These are phyloP conservation scores for Leptonema lineaticorne DNA, from an alignment of 1,140 invertebrate genomes.

Conservation along the genomic window DNA sequence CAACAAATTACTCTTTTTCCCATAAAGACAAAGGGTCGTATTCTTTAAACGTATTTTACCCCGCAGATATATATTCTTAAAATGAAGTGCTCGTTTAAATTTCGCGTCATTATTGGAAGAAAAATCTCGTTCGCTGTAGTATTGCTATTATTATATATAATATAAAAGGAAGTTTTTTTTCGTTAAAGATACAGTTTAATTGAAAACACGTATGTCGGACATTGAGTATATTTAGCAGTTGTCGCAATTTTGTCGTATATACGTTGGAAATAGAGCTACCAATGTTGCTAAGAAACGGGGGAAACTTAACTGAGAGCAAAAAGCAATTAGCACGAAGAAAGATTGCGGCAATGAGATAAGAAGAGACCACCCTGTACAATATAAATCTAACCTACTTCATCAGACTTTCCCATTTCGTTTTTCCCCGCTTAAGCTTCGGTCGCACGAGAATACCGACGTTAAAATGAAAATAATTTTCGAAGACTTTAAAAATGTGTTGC, in stretches of 20 bases:
- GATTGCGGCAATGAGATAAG: constrained; percentile 41
- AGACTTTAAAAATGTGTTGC: neutral
- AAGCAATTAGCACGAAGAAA: constrained; percentile 41
- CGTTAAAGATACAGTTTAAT: neutral
- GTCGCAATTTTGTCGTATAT: neutral
- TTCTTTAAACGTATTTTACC: no score
- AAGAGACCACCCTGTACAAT: constrained; percentile 28
- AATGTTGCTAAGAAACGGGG: neutral
- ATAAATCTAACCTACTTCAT: constrained; percentile 27
- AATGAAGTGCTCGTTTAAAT: no score
- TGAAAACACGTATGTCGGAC: neutral
- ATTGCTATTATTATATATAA: no score
- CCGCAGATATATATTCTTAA: no score
- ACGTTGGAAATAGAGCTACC: neutral
- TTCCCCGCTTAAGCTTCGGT: constrained; percentile 3
- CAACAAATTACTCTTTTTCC: constrained; percentile 5
- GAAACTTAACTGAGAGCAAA: constrained; percentile 28
- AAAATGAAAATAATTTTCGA: constrained; percentile 15
- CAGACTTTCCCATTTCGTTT: neutral
- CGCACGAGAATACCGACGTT: neutral
- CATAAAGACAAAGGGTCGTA: constrained; percentile 5
- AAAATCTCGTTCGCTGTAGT: no score
- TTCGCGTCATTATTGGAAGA: no score
- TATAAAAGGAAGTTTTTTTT: neutral
- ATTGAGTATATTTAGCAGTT: neutral